Evolutionary conservation across 2,797 vertebrate genomes (phyloP).

Genomic region (Siniperca obscura): DNA sequence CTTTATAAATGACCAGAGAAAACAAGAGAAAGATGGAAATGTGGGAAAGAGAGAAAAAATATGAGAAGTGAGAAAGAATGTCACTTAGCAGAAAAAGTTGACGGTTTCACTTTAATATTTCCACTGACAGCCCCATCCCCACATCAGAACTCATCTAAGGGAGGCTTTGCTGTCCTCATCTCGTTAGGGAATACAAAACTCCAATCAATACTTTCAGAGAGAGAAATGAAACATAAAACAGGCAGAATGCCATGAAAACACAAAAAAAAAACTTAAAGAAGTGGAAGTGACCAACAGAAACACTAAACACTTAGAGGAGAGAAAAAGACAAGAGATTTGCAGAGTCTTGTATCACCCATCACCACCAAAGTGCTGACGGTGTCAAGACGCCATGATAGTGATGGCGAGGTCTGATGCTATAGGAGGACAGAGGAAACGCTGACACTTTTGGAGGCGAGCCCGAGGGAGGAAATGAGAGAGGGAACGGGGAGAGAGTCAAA

Average conservation of each 20-base stretch:
- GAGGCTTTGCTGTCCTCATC: constrained; percentile 23
- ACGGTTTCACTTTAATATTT: constrained; percentile 22
- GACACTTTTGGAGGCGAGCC: constrained; percentile 53
- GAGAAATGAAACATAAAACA: constrained; percentile 6
- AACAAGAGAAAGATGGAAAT: not conserved
- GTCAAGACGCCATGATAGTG: constrained; percentile 37
- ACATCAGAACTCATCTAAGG: constrained; percentile 9
- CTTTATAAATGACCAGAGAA: constrained; percentile 27
- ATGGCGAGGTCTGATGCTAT: constrained; percentile 47
- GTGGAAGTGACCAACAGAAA: not conserved
- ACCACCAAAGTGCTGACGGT: constrained; percentile 48
- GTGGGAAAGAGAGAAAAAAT: not conserved
- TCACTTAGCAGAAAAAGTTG: constrained; percentile 9
- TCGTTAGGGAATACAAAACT: constrained; percentile 15
- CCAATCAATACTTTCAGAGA: constrained; percentile 7
- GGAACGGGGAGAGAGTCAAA: constrained; percentile 22
- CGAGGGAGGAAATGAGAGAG: constrained; percentile 53
- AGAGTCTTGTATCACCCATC: constrained; percentile 20
- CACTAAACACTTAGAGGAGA: not conserved
- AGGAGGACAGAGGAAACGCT: constrained; percentile 59
- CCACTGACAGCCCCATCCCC: constrained; percentile 11
- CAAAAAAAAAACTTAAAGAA: not conserved
- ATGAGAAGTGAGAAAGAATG: not conserved
- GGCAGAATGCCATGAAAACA: not conserved
- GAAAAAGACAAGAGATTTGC: constrained; percentile 6